phyloP scores from a whole-genome alignment of 2,113 vertebrate species.

The Lanius ludovicianus region DNA sequence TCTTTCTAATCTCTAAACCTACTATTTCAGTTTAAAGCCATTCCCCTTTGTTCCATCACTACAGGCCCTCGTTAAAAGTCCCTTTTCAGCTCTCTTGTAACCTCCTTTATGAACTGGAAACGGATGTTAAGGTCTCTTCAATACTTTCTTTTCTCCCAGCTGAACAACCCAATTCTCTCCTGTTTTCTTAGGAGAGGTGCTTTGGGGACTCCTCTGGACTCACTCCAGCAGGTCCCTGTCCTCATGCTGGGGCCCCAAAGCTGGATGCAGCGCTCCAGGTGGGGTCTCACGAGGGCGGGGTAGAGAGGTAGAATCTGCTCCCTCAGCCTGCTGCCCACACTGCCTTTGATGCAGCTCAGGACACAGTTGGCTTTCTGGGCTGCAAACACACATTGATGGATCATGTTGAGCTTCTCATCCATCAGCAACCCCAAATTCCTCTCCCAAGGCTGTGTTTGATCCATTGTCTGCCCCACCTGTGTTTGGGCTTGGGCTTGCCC shows the following conservation, averaged over 20 bases:
- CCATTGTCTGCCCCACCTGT: background rate
- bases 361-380: background rate
- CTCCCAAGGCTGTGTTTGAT: background rate
- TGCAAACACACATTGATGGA: background rate
- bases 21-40: background rate
- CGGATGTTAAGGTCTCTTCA: background rate
- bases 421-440: rapidly evolving
- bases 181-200: background rate
- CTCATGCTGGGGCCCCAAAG: background rate
- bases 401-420: background rate
- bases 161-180: background rate
- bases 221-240: background rate
- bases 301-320: background rate
- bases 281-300: background rate
- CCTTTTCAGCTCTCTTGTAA: background rate
- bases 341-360: background rate
- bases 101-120: background rate
- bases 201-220: background rate
- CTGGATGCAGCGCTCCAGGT: rapidly evolving
- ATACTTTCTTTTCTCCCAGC: background rate
- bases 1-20: background rate
- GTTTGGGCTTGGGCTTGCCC: background rate
- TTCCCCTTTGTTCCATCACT: background rate
- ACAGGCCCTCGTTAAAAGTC: background rate
- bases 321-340: background rate